Conservation (phyloP, 2,113 vertebrate genomes). For the Sapayoa aenigma region DNA sequence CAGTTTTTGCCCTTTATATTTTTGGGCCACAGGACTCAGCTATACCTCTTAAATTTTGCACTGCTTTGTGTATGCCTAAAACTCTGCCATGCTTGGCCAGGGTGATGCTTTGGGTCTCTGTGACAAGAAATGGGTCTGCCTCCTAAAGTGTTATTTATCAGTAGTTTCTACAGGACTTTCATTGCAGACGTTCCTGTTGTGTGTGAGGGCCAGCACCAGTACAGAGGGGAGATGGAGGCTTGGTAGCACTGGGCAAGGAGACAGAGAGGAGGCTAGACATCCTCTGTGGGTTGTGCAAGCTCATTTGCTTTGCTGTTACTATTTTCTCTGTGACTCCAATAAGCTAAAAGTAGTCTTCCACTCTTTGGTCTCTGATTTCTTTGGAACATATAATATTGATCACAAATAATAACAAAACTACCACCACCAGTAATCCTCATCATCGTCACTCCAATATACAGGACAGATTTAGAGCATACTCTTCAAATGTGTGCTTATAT, state of each 20-base stretch:
- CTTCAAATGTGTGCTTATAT: background rate
- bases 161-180: background rate
- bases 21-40: background rate
- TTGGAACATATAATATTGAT: background rate
- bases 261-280: background rate
- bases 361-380: background rate
- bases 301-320: background rate
- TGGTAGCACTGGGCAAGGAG: background rate
- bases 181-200: no score
- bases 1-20: background rate
- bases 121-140: background rate
- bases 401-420: background rate
- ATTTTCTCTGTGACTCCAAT: background rate
- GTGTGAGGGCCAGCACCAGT: background rate
- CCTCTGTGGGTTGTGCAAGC: background rate
- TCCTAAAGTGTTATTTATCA: background rate
- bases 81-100: background rate
- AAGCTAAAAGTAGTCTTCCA: background rate
- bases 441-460: background rate
- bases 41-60: background rate
- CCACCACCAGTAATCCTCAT: rapidly evolving
- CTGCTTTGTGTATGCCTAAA: background rate
- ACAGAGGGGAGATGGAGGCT: background rate
- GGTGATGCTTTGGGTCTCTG: background rate
- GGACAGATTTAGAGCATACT: background rate